Evolutionary conservation across 2,797 vertebrate genomes (phyloP), one percentile per base, ranked within the genome.

Genomic region (Sebastes hubbsi): DNA sequence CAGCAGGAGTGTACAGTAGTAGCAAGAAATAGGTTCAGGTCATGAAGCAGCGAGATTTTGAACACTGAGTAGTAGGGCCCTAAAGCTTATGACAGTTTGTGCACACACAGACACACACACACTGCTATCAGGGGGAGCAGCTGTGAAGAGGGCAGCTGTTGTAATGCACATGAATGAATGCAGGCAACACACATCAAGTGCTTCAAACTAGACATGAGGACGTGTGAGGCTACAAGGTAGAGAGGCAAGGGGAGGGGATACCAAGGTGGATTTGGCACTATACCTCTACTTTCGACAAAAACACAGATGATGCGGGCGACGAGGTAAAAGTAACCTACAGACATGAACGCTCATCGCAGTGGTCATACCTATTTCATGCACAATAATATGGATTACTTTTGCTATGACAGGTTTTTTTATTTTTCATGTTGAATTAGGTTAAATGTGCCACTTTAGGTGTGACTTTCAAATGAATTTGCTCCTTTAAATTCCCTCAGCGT

Each of bases 71-170:
- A 69, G 64, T 52, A 22, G 27, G 52, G 56, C 72, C 69, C 62
- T 73, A 12, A 78, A 73, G 77, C 66, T 77, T 58, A 22, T 52
- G 54, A 81, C 54, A 80, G 60, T 64, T 69, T 69, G 75, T 68
- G 29, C 65, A 80, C 52, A 56, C 55, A 70, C 56, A 63, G 6
- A 66, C 52, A 83, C 13, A 38, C 5, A 38, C 69, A 80, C 63
- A 77, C 72, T 6, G 34, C 62, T 78, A 69, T 82, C 18, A 84
- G 79, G 62, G 77, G 78, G 83, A 67, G 87, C 93, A 94, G 93
- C 91, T 94, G 94, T 91, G 84, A 77, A 64, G 75, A 83, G 85
- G 85, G 89, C 93, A 94, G 92, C 92, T 94, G 92, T 72, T 87
- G 78, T 82, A 55, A 83, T 84, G 62, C 58, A 87, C 84, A 88